Conservation (phyloP, 2,797 vertebrate genomes). For the Glossophaga mutica region DNA sequence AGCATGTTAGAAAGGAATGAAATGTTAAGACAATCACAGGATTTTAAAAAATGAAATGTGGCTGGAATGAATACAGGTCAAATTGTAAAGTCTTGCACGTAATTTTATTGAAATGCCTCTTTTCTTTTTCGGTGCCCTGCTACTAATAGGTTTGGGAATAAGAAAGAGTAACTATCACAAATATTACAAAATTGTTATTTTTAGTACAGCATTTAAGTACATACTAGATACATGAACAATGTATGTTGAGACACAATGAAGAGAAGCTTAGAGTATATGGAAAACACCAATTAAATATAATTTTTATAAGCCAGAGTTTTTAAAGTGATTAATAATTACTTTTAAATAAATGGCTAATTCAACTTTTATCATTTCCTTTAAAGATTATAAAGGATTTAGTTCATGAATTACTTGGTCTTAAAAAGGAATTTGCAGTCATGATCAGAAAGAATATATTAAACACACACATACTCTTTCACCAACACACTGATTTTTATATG, state of each 20-base stretch:
- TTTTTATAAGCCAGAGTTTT: background rate
- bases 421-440: background rate
- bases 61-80: background rate
- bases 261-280: background rate
- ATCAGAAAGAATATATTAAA: background rate
- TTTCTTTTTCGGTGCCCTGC: background rate
- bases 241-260: background rate
- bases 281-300: background rate
- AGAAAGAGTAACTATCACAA: background rate
- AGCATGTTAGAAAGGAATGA: background rate
- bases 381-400: background rate
- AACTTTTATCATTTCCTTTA: conserved; percentile 7
- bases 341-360: conserved; percentile 8
- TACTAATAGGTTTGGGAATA: background rate
- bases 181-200: background rate
- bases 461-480: background rate
- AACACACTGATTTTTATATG: background rate
- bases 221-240: too few species aligned
- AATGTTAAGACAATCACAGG: background rate
- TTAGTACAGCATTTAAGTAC: background rate
- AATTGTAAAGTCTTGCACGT: background rate
- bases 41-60: background rate
- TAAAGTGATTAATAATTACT: background rate
- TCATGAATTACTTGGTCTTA: conserved; percentile 27
- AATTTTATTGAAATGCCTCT: background rate